phyloP scores from a whole-genome alignment of 2,888 invertebrate species.

The Drosophila macrospina region DNA sequence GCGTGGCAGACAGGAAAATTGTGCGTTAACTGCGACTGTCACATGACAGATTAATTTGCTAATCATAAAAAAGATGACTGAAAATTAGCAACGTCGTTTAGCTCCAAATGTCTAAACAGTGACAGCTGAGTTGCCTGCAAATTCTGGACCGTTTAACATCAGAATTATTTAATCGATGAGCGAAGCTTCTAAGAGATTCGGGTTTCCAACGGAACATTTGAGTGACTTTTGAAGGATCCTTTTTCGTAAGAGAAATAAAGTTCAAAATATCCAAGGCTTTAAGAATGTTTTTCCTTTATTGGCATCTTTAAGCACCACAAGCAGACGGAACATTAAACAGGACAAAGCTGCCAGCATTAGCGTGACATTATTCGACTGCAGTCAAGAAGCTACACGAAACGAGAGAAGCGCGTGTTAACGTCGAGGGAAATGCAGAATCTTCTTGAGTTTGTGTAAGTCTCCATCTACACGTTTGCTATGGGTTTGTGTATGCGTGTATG shows the following conservation, averaged over 20 bases:
- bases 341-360: constrained; percentile 75
- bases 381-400: constrained; percentile 66
- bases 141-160: neutral
- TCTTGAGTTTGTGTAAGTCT: constrained; percentile 39
- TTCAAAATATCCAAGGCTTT: neutral
- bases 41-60: constrained; percentile 43
- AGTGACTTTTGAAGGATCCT: no score
- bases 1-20: constrained; percentile 64
- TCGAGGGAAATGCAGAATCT: constrained; percentile 53
- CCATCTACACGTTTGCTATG: no score
- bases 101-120: neutral
- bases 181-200: no score
- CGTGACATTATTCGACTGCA: constrained; percentile 75
- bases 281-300: no score
- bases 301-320: constrained; percentile 37
- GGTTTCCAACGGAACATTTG: neutral
- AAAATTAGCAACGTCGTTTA: neutral
- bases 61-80: constrained; percentile 7
- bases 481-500: constrained; percentile 10
- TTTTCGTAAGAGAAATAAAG: no score
- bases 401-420: constrained; percentile 69
- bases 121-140: neutral
- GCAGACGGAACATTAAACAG: constrained; percentile 64
- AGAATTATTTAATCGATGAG: neutral
- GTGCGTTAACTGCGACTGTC: constrained; percentile 37